Evolutionary conservation across 1,140 invertebrate species (phyloP), one percentile per base, ranked within the genome.

Genomic region (Pinna nobilis): DNA sequence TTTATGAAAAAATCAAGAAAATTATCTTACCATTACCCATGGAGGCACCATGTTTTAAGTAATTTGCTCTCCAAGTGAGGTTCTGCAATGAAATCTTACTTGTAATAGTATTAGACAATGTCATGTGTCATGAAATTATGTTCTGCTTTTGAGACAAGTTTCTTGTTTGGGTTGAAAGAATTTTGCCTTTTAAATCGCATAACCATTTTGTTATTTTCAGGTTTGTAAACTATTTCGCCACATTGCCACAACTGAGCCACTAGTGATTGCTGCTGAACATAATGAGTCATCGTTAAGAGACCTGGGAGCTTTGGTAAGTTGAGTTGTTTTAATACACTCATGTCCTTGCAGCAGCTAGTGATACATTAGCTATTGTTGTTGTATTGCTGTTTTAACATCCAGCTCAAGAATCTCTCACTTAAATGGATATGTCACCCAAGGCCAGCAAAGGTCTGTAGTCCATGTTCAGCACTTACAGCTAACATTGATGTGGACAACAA

Each of bases 161-260:
- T 28, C 2, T 11, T 0, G 1, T 28, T 7, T 28, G 2, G 9
- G 33, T 59, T 49, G 7, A 41, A 63, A 35, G 11, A 44, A 60
- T 66, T 71, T 80, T 80, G 11, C n/a, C n/a, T n/a, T n/a, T n/a
- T n/a, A n/a, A n/a, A n/a, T 47, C 20, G 41, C 15, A 47, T 47
- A 20, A 18, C 15, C 20, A 47, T 47, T 47, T 20, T 25, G 15
- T 59, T 20, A 35, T 33, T 59, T 20, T 35, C 73, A 97, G 96
- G 95, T 98, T 72, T 99, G 97, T 90, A 98, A 98, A 91, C 91
- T 99, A 70, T 91, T 99, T 69, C 93, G 97, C 85, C 98, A 99
- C 87, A 95, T 99, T 85, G 96, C 97, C 28, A 92, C 95, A 23
- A 96, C 95, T 44, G 97, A 99, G 88, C 94, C 95, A 37, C 91